Percentiles rank a stretch among this genome's conserved stretches.
phyloP scores from a whole-genome alignment of 2,888 invertebrate species.

The Anorthoa munda region DNA sequence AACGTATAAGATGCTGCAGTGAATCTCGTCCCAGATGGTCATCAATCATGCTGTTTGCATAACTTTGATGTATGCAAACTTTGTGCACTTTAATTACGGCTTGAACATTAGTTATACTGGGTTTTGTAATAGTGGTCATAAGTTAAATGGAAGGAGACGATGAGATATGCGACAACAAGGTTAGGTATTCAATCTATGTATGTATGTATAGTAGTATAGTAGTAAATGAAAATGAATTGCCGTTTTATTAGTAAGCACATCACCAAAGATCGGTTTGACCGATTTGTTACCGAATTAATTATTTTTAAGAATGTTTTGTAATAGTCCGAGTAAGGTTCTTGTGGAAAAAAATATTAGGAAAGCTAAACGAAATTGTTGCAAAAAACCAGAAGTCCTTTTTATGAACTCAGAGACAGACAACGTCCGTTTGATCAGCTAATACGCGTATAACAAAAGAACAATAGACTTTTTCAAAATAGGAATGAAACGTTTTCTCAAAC shows the following conservation, averaged over 20 bases:
- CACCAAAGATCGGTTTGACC: too few relatives aligned
- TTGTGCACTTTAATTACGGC: conserved; percentile 54
- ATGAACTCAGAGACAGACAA: too few relatives aligned
- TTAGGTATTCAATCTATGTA: not conserved
- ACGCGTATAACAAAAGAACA: not conserved
- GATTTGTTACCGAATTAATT: too few relatives aligned
- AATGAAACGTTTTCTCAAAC: not conserved
- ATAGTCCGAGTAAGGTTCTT: too few relatives aligned
- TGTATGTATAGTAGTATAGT: too few relatives aligned
- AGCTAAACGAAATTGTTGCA: too few relatives aligned
- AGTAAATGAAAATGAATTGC: too few relatives aligned
- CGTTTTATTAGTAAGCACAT: too few relatives aligned
- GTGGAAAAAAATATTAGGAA: too few relatives aligned
- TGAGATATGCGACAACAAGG: conserved; percentile 3
- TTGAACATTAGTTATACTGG: conserved; percentile 31
- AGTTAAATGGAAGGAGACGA: conserved; percentile 18
- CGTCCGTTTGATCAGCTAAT: too few relatives aligned
- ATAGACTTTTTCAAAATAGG: conserved; percentile 14
- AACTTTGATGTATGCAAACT: conserved; percentile 52
- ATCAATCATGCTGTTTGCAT: conserved; percentile 64
- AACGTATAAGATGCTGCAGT: conserved; percentile 45
- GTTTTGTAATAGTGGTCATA: conserved; percentile 23
- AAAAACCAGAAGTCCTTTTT: too few relatives aligned
- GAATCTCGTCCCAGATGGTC: conserved; percentile 50
- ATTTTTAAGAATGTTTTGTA: too few relatives aligned